Conservation (phyloP, 2,797 vertebrate species). For the Halcyon leucocephala region DNA sequence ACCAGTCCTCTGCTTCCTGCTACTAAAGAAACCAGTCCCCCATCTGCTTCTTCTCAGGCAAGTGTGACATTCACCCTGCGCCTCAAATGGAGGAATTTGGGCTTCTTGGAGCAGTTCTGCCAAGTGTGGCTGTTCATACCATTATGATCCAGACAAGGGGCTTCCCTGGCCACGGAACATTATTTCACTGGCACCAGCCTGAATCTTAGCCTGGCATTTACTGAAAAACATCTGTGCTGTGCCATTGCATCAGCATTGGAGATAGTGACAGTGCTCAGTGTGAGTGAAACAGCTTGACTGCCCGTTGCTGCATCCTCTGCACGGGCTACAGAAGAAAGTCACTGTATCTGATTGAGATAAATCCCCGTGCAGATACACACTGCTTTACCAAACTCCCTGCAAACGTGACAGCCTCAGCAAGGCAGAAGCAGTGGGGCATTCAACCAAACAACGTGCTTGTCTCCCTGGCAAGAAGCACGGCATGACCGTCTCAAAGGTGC, state of each 20-base stretch:
- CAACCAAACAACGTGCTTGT: background rate
- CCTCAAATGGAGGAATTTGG: background rate
- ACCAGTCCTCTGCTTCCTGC: background rate
- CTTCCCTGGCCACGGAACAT: background rate
- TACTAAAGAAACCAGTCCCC: background rate
- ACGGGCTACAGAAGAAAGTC: background rate
- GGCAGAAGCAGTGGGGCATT: background rate
- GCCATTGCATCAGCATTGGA: background rate
- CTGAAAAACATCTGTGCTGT: conserved; percentile 15
- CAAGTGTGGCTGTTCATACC: background rate
- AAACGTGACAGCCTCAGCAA: conserved; percentile 4
- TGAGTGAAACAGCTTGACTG: background rate
- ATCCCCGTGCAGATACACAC: background rate
- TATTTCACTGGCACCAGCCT: background rate
- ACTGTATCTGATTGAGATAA: conserved; percentile 34
- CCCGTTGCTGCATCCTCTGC: background rate
- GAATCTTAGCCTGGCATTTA: conserved; percentile 22
- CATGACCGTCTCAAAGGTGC: background rate
- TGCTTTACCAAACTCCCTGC: conserved; percentile 14
- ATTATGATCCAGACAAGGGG: background rate
- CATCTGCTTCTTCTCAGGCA: background rate
- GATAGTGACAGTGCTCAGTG: background rate
- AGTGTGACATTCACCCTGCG: background rate
- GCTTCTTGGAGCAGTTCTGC: background rate
- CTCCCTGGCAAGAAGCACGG: background rate